Base-by-base conservation (phyloP, 2,797 vertebrate species). In the Poecile montanus region DNA sequence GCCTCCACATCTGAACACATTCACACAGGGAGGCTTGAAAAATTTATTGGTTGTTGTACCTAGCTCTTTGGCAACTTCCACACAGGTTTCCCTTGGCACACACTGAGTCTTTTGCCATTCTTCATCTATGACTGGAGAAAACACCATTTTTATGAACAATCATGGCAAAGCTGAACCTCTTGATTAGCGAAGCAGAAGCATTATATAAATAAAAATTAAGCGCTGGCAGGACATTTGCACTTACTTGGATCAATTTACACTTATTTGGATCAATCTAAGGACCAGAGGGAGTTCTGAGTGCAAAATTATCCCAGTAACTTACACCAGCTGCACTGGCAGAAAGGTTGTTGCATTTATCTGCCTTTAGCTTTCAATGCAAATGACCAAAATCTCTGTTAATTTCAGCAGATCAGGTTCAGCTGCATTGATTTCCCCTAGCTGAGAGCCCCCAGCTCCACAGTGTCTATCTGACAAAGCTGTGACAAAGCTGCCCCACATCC, bases 71-170 rank as follows among this genome's bases (percentile, higher is more conserved):
- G 99, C 99, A 81, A 99, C 99, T 54, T 99, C 99, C 17, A 99
- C 98, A 0, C 99, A 99, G 2, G 99, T 98, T 97, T 99, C 99
- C 96, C 99, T 98, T 54, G 99, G 99, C 97, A 98, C 98, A 56
- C 99, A 99, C 94, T 99, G 99, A 23, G 99, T 99, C 93, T 98
- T 98, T 97, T 99, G 99, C 99, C 99, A 99, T 96, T 99, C 99
- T 44, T 99, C 99, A 71, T 99, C 99, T 95, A 99, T 99, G 88
- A 99, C 99, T 98, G 91, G 23, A 90, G 70, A 96, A 84, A 95
- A 76, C 34, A 94, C 27, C 53, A 26, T 66, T 85, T 80, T 83
- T 92, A 77, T 77, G 54, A 85, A 42, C 72, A 70, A 68, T 36
- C 63, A 42, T 32, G 17, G 58, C 44, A 74, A 76, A 70, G 47